These are phyloP conservation scores for Eledona agricola DNA, from an alignment of 2,888 invertebrate species.

Conservation along the genomic window DNA sequence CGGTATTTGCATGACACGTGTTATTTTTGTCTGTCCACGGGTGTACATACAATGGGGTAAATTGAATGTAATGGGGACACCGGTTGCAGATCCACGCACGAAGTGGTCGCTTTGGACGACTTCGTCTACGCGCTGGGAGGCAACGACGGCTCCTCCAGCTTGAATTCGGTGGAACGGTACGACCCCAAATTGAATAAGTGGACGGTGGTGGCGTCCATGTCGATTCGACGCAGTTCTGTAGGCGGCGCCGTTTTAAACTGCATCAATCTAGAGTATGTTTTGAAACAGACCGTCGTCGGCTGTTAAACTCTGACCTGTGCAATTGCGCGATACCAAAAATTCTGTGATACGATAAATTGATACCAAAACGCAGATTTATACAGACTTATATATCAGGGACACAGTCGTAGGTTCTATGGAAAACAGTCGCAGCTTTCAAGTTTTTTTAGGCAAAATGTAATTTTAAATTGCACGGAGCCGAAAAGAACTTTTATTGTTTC, in stretches of 20 bases:
- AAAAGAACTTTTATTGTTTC: no score
- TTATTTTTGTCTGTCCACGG: no score
- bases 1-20: no score
- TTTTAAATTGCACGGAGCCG: no score
- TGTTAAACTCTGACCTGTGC: no score
- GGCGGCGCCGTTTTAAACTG: conserved; percentile 74
- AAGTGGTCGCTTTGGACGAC: conserved; percentile 72
- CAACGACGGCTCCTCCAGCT: conserved; percentile 74
- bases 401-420: no score
- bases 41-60: no score
- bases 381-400: no score
- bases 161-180: conserved; percentile 75
- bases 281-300: conserved; percentile 49
- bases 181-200: conserved; percentile 73
- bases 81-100: conserved; percentile 76
- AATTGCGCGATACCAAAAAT: conserved; percentile 20
- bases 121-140: conserved; percentile 73
- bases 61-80: no score
- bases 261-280: conserved; percentile 65
- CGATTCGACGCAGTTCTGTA: conserved; percentile 70
- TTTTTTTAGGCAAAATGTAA: no score
- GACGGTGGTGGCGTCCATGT: conserved; percentile 73
- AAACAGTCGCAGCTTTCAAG: no score
- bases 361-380: no score
- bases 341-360: conserved; percentile 35